Conservation (phyloP, 2,797 vertebrate genomes). For the Lepidocolaptes lacrymiger region DNA sequence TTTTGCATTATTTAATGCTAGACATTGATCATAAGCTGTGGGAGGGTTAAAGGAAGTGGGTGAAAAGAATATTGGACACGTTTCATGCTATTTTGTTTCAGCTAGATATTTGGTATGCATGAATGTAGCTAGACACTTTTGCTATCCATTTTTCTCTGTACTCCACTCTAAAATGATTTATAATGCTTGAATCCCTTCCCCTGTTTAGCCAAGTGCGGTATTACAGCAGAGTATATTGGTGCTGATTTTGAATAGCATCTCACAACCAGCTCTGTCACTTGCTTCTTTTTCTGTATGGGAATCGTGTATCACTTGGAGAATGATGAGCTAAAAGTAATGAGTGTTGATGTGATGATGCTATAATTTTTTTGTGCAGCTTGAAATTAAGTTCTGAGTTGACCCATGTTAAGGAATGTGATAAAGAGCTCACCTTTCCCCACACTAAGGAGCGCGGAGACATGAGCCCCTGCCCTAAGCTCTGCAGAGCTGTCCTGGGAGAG, state of each 20-base stretch:
- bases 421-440: background rate
- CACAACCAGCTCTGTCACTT: background rate
- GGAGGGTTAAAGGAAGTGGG: background rate
- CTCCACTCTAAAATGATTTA: conserved; percentile 45
- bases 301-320: accelerated
- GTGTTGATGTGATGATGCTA: background rate
- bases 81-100: conserved; percentile 25
- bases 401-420: background rate
- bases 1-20: background rate
- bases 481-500: background rate
- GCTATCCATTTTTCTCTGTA: conserved; percentile 30
- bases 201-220: conserved; percentile 26
- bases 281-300: background rate
- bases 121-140: conserved; percentile 21
- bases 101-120: conserved; percentile 28
- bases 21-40: background rate
- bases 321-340: background rate
- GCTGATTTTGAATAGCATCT: conserved; percentile 33
- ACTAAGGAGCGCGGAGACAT: background rate
- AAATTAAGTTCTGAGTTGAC: background rate
- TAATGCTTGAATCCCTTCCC: conserved; percentile 36
- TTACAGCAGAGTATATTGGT: background rate
- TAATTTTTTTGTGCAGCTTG: background rate
- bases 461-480: accelerated
- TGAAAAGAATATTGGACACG: conserved; percentile 5